Evolutionary conservation across 2,797 vertebrate genomes (phyloP).

Genomic region (Pagetopsis macropterus): DNA sequence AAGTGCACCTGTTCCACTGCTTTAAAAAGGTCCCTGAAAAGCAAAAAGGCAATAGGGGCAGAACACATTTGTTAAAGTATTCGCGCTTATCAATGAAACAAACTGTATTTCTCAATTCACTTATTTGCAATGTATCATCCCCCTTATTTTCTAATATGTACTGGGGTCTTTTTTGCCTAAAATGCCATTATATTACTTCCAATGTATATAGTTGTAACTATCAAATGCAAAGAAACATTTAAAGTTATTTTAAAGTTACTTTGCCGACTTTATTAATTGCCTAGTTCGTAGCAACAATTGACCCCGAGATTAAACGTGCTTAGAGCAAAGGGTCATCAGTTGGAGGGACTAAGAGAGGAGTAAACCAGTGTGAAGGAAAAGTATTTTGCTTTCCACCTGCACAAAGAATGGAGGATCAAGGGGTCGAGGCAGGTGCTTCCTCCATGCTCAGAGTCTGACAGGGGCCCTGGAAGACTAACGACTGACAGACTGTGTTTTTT

Average conservation of each 20-base stretch:
- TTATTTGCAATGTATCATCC: slow-evolving; percentile 1
- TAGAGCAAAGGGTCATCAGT: background rate
- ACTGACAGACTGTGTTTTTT: slow-evolving; percentile 50
- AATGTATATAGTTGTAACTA: background rate
- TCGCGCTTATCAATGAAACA: background rate
- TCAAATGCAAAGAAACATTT: background rate
- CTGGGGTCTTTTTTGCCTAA: background rate
- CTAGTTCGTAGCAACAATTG: background rate
- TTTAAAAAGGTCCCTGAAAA: slow-evolving; percentile 42
- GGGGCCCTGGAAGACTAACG: slow-evolving; percentile 53
- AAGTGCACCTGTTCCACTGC: slow-evolving; percentile 49
- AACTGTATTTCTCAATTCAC: background rate
- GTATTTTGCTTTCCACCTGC: slow-evolving; percentile 75
- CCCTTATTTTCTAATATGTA: background rate
- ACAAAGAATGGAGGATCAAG: slow-evolving; percentile 55
- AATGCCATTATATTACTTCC: background rate
- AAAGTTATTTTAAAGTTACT: background rate
- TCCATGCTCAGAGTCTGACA: slow-evolving; percentile 51
- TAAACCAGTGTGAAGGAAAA: slow-evolving; percentile 33
- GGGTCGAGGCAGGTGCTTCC: slow-evolving; percentile 77
- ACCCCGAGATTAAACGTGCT: background rate
- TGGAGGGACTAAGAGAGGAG: slow-evolving; percentile 9
- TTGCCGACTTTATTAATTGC: background rate
- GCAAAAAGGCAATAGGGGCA: background rate
- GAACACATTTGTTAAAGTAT: background rate